These are phyloP conservation scores for Mus pahari DNA, from an alignment of 2,113 vertebrate genomes.

Conservation along the genomic window DNA sequence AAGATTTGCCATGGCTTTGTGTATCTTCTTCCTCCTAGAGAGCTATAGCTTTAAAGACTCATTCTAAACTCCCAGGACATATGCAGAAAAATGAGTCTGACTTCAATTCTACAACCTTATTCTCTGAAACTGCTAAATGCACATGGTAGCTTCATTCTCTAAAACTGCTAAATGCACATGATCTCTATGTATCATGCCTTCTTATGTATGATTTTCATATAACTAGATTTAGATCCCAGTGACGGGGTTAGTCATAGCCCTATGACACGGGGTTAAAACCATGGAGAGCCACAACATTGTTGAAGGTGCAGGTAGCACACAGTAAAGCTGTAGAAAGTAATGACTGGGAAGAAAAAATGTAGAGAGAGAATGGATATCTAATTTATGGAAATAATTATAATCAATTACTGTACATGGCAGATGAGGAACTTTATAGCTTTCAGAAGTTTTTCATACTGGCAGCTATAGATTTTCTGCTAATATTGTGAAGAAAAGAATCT, in stretches of 20 bases:
- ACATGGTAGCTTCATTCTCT: background rate
- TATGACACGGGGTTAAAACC: background rate
- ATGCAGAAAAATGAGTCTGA: background rate
- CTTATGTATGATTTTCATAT: background rate
- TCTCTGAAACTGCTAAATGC: background rate
- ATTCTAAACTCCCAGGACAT: background rate
- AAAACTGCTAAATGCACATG: background rate
- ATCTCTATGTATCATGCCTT: background rate
- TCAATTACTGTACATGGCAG: background rate
- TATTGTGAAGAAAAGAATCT: background rate
- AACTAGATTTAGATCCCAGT: background rate
- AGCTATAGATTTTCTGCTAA: background rate
- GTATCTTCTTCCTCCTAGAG: background rate
- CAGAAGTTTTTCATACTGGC: background rate
- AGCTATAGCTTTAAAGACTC: background rate
- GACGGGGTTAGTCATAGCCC: background rate
- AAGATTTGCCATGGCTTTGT: background rate
- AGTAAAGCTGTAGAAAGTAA: background rate
- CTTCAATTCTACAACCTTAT: background rate
- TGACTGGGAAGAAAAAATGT: background rate
- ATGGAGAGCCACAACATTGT: background rate
- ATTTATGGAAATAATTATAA: slow-evolving; percentile 36
- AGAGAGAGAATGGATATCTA: background rate
- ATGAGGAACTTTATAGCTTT: background rate
- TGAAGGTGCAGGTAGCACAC: background rate